Conservation (phyloP, 2,888 invertebrate genomes). For the Agrochola litura region DNA sequence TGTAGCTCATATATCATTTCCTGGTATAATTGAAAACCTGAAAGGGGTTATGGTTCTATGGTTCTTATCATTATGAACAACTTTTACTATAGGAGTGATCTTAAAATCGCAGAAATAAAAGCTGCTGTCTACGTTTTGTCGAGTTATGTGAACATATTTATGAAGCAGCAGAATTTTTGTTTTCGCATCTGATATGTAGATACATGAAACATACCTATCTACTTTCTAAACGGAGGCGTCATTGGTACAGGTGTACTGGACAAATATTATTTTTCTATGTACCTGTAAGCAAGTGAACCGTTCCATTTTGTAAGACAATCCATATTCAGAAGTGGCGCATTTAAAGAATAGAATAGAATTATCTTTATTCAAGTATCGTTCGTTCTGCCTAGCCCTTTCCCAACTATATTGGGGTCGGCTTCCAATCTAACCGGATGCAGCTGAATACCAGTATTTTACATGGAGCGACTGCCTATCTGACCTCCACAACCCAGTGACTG, state of each 20-base stretch:
- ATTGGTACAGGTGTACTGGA: not conserved
- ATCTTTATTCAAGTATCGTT: no score
- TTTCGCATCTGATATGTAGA: not conserved
- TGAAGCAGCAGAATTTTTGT: not conserved
- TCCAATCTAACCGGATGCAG: no score
- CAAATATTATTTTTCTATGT: not conserved
- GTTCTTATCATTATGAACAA: not conserved
- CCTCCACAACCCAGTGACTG: no score
- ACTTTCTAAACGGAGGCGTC: not conserved
- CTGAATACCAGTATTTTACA: no score
- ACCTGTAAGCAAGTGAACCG: not conserved
- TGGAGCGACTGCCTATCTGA: no score
- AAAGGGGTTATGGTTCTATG: not conserved
- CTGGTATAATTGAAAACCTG: not conserved
- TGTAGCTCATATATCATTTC: not conserved
- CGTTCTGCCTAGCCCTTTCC: no score
- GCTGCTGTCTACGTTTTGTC: not conserved
- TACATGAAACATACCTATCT: not conserved
- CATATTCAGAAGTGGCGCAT: not conserved
- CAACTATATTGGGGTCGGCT: no score
- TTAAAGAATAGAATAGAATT: no score
- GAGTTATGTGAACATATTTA: not conserved
- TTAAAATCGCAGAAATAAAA: not conserved
- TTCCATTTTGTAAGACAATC: not conserved
- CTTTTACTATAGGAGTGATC: not conserved